phyloP scores from a whole-genome alignment of 1,140 invertebrate species.

The Zaprionus gabonicus region DNA sequence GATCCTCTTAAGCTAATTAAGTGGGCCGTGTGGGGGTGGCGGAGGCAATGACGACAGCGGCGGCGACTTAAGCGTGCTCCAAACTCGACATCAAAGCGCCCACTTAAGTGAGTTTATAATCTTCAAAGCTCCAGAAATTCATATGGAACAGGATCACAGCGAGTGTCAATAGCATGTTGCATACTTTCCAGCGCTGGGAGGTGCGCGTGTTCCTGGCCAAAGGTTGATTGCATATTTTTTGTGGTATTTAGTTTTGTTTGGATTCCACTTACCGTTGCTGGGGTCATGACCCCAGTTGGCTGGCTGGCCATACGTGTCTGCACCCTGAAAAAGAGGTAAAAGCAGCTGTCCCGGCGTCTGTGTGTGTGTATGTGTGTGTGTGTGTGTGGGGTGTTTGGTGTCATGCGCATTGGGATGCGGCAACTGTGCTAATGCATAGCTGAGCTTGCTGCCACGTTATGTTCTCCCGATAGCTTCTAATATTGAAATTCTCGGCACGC shows the following conservation, averaged over 20 bases:
- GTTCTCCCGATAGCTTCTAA: slow-evolving; percentile 77
- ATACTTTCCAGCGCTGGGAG: slow-evolving; percentile 26
- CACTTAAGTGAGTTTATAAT: slow-evolving; percentile 77
- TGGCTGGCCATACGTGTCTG: not conserved
- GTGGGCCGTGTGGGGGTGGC: slow-evolving; percentile 6
- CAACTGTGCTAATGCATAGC: slow-evolving; percentile 73
- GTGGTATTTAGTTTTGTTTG: slow-evolving; percentile 31
- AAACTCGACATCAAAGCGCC: slow-evolving; percentile 76
- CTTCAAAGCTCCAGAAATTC: slow-evolving; percentile 84
- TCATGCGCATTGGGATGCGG: slow-evolving; percentile 57
- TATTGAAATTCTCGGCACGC: slow-evolving; percentile 79
- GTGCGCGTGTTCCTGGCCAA: slow-evolving; percentile 15
- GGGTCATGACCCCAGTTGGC: slow-evolving; percentile 40
- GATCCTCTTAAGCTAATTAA: slow-evolving; percentile 80
- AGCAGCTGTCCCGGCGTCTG: slow-evolving; percentile 8
- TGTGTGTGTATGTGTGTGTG: slow-evolving; percentile 23
- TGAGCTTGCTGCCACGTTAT: slow-evolving; percentile 52
- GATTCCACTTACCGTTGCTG: slow-evolving; percentile 58
- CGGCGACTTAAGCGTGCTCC: slow-evolving; percentile 65
- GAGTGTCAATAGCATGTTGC: slow-evolving; percentile 22
- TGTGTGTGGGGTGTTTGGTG: slow-evolving; percentile 22
- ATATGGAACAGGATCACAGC: slow-evolving; percentile 69
- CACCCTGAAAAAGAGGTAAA: slow-evolving; percentile 6
- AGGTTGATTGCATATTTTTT: slow-evolving; percentile 30
- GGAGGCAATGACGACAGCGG: not conserved